A percentile compares a stretch with the other conserved stretches of the same genome.
These are phyloP conservation scores for Speoplatyrhinus poulsoni DNA, from an alignment of 2,113 vertebrate genomes.

Conservation along the genomic window DNA sequence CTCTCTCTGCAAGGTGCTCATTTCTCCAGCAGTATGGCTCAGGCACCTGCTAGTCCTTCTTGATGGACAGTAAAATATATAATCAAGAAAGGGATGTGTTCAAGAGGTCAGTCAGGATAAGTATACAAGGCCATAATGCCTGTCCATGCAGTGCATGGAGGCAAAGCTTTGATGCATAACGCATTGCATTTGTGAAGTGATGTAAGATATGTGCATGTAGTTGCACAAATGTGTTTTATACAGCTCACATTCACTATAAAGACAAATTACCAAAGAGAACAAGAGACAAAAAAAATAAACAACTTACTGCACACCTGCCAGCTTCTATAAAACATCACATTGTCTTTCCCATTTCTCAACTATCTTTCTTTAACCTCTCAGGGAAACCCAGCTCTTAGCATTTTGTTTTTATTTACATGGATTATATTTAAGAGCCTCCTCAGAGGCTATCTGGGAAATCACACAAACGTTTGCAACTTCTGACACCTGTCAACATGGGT, in stretches of 20 bases:
- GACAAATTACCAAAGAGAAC: background rate
- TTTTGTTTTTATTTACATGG: constrained; percentile 63
- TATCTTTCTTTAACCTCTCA: constrained; percentile 38
- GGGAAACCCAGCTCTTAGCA: constrained; percentile 42
- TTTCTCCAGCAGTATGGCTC: constrained; percentile 36
- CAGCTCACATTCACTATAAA: background rate
- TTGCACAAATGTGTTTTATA: too few species aligned
- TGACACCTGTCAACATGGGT: constrained; percentile 46
- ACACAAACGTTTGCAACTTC: constrained; percentile 38
- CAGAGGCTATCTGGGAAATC: constrained; percentile 45
- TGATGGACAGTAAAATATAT: constrained; percentile 26
- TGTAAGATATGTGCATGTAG: too few species aligned
- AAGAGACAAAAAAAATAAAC: constrained; percentile 8
- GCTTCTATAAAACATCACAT: constrained; percentile 25
- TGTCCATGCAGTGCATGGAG: constrained; percentile 22
- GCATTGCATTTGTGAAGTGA: background rate
- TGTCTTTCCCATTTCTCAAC: constrained; percentile 19
- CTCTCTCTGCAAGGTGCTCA: constrained; percentile 41
- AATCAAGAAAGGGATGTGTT: constrained; percentile 24
- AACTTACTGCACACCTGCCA: constrained; percentile 28
- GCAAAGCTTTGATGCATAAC: background rate
- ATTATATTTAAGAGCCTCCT: constrained; percentile 55
- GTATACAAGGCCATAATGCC: background rate
- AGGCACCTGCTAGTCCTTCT: constrained; percentile 23
- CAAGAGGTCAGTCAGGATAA: constrained; percentile 33